Evolutionary conservation across 2,797 vertebrate species (phyloP).

Genomic region (Sitta carolinensis): DNA sequence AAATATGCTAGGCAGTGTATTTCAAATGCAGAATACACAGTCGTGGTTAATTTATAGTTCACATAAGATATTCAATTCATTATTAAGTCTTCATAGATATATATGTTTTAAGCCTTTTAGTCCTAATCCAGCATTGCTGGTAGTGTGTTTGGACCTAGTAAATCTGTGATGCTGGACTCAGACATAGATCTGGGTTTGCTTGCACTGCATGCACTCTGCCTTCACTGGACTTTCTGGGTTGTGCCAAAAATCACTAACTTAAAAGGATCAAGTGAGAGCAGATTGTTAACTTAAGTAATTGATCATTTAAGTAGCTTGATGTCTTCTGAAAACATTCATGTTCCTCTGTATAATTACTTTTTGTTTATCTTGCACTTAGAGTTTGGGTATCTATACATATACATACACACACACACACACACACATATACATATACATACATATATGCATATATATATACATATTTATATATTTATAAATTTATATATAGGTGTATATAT

Average conservation of each 20-base stretch:
- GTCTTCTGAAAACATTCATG: neutral
- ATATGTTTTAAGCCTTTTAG: neutral
- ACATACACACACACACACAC: no score
- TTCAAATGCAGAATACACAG: neutral
- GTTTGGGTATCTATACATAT: neutral
- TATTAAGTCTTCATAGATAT: neutral
- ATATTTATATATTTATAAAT: no score
- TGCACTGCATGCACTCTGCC: neutral
- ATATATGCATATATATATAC: no score
- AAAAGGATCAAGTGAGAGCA: neutral
- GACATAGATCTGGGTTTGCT: neutral
- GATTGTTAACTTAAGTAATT: neutral
- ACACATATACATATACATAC: no score
- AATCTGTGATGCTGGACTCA: neutral
- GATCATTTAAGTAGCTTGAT: neutral
- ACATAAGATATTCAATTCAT: neutral
- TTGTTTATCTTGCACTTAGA: neutral
- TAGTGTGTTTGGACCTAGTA: neutral
- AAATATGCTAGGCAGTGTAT: neutral
- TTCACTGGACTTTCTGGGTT: neutral
- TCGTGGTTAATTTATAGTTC: neutral
- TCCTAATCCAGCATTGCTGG: accelerated
- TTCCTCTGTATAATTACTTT: neutral
- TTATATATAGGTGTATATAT: no score
- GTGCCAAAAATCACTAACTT: neutral